Conservation (phyloP, 53 echinoderm and acorn worm genomes). For the Holothuria scabra region DNA sequence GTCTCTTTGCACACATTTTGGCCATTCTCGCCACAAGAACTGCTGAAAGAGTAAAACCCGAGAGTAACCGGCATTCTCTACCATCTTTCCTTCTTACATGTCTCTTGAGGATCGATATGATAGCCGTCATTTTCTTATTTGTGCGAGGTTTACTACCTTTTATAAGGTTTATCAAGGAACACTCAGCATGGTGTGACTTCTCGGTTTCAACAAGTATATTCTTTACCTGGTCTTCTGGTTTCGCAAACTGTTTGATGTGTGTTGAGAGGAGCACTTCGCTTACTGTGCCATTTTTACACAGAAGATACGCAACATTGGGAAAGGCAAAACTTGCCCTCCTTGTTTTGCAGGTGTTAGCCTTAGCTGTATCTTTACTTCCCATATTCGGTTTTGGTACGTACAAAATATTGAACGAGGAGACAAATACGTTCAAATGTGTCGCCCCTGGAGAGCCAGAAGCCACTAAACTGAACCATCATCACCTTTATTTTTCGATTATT, state of each 20-base stretch:
- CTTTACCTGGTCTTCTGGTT: conserved; percentile 27
- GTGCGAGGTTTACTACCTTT: background rate
- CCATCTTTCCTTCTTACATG: too few species aligned
- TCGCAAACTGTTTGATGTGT: too few species aligned
- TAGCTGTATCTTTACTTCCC: conserved; percentile 1
- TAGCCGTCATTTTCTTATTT: conserved; percentile 6
- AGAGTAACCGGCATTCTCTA: background rate
- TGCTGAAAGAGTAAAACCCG: background rate
- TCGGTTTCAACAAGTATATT: conserved; percentile 1
- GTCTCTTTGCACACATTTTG: conserved; percentile 2
- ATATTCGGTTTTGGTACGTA: conserved; percentile 26
- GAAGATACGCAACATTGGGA: background rate
- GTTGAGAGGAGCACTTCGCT: conserved; percentile 7
- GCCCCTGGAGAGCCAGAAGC: conserved; percentile 16
- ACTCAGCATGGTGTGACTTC: background rate
- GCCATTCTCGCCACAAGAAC: conserved; percentile 25
- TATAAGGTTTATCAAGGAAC: background rate
- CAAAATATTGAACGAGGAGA: background rate
- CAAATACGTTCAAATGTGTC: background rate
- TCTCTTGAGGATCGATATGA: too few species aligned
- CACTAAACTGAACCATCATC: background rate
- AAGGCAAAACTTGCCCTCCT: background rate
- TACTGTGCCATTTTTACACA: conserved; percentile 14
- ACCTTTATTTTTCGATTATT: conserved; percentile 5
- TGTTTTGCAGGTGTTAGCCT: background rate